Base-by-base conservation (phyloP, 1,140 invertebrate species). In the Hyposmocoma kahamanoa region DNA sequence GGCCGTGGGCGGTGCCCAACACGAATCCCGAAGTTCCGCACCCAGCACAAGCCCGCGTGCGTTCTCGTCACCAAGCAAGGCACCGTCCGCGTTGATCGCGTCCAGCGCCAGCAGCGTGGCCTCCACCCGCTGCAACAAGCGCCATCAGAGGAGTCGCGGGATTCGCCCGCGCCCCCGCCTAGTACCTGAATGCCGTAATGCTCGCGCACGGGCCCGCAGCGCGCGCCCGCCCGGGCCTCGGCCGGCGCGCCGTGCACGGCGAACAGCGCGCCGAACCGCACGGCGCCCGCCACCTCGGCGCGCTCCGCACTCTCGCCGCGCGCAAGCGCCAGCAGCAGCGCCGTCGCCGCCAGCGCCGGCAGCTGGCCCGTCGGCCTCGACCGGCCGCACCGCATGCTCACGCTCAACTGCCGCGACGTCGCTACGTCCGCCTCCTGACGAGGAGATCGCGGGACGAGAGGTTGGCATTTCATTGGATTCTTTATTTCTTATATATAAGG, bases 1-100 rank as follows among this genome's bases (percentile, higher is more conserved):
- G 24, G 62, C 62, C 2, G 59, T 65, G 53, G 52, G 53, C 15
- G 62, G 41, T 28, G 58, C 58, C 62, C 62, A 65, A 55, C 62
- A 65, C 42, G 58, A 61, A 53, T 65, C 62, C 22, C 62, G 58
- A 34, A 65, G 53, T 41, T 65, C 62, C 13, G 59, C 59, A 42
- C 59, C 50, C 34, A 67, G 53, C 75, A 74, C 22, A 53, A 64
- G 13, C 41, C 26, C 4, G 42, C 19, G 19, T 6, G 11, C 2
- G 5, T 6, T 6, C n/a, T n/a, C n/a, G n/a, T n/a, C n/a, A n/a
- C n/a, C n/a, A 66, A 62, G 39, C 81, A 86, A 42, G 26, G 38
- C 32, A 53, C 91, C 92, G 62, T 90, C 87, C 5, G 76, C 53
- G 67, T 96, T 94, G 69, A 97, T 96, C 6, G 89, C 92, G 42